These are phyloP conservation scores for Spodoptera litura DNA, from an alignment of 1,140 invertebrate genomes.

Conservation along the genomic window DNA sequence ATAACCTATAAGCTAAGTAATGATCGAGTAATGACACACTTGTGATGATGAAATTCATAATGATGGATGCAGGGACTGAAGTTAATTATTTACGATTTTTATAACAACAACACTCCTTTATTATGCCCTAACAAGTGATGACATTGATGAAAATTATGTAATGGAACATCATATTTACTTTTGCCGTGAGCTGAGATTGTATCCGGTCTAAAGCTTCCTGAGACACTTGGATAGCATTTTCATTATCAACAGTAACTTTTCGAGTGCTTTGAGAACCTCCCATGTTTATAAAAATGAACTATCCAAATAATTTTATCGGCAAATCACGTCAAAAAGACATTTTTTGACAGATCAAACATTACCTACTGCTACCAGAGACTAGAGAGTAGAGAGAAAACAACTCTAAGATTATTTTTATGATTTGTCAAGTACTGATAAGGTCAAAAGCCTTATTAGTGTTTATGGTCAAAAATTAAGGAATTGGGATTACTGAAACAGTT, in stretches of 20 bases:
- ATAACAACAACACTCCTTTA: constrained; percentile 50
- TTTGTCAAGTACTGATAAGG: too few species aligned
- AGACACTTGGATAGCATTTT: constrained; percentile 81
- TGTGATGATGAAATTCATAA: neutral
- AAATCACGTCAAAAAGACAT: constrained; percentile 80
- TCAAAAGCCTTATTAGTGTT: constrained; percentile 1
- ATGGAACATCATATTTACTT: constrained; percentile 78
- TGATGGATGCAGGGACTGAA: neutral
- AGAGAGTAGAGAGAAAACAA: neutral
- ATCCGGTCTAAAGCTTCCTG: constrained; percentile 80
- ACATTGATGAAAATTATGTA: constrained; percentile 85
- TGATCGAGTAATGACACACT: neutral
- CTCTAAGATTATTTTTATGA: neutral
- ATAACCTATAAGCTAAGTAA: constrained; percentile 11
- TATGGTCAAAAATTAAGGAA: neutral
- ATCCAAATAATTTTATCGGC: constrained; percentile 75
- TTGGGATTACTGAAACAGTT: too few species aligned
- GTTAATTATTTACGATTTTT: constrained; percentile 29
- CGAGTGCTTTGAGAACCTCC: constrained; percentile 81
- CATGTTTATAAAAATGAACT: constrained; percentile 77
- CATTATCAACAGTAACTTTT: constrained; percentile 81
- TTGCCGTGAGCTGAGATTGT: constrained; percentile 75
- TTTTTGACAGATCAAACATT: constrained; percentile 66
- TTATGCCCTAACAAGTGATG: constrained; percentile 69
- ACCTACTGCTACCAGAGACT: constrained; percentile 7